Percentiles rank a stretch among this genome's conserved stretches.
phyloP scores from a whole-genome alignment of 2,888 invertebrate species.

The Athalia rosae region DNA sequence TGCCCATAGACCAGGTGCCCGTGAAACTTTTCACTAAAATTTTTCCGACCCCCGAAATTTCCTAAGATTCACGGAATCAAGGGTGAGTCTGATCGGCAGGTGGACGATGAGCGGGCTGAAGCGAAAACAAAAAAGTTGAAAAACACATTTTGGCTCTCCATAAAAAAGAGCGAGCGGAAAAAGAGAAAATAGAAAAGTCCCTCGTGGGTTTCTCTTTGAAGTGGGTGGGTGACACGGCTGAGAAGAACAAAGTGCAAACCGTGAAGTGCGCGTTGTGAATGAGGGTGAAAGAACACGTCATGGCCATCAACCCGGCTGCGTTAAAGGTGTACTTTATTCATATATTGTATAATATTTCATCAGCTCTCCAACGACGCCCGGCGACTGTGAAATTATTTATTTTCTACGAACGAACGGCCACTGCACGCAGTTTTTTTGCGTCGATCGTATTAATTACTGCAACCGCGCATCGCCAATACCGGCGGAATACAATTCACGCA shows the following conservation, averaged over 20 bases:
- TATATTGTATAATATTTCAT: conserved; percentile 24
- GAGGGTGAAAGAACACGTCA: neutral
- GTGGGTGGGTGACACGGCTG: neutral
- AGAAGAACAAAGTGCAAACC: conserved; percentile 5
- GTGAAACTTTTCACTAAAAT: neutral
- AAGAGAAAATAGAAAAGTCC: too few species aligned
- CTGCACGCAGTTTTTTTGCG: neutral
- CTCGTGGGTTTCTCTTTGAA: conserved; percentile 11
- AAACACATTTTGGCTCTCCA: neutral
- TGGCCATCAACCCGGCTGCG: neutral
- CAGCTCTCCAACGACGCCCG: neutral
- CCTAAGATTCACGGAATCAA: neutral
- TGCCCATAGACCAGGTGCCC: conserved; percentile 27
- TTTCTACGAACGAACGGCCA: neutral
- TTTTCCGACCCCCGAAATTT: neutral
- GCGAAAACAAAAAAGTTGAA: too few species aligned
- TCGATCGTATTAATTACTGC: conserved; percentile 12
- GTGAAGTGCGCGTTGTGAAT: conserved; percentile 12
- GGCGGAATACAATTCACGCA: conserved; percentile 1
- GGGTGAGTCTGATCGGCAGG: neutral
- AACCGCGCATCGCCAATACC: conserved; percentile 20
- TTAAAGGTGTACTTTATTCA: conserved; percentile 18
- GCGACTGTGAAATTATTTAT: conserved; percentile 3
- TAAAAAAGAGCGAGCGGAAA: too few species aligned
- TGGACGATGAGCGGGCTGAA: neutral